Percentiles rank a stretch among this genome's conserved stretches.
phyloP scores from a whole-genome alignment of 1,140 invertebrate genomes.

The Brachystomella parvula region DNA sequence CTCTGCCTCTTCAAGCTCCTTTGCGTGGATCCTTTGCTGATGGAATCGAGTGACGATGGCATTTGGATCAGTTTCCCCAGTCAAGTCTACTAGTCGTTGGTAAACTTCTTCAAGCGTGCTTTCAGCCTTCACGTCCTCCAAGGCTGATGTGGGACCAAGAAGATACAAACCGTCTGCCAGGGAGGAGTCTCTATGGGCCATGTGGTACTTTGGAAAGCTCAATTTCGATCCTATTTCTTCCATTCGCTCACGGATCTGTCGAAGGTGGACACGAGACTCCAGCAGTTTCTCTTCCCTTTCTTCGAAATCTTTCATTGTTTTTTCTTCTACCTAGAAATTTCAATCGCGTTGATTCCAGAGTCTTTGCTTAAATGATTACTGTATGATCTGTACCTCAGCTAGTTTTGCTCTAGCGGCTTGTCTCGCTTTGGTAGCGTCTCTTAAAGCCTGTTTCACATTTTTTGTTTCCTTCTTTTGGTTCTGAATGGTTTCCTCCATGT shows the following conservation, averaged over 20 bases:
- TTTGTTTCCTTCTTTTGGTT: conserved; percentile 26
- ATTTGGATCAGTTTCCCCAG: conserved; percentile 34
- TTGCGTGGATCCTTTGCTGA: conserved; percentile 29
- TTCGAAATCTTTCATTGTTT: conserved; percentile 29
- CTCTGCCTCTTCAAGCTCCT: conserved; percentile 24
- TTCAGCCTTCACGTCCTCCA: conserved; percentile 17
- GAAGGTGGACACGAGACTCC: conserved; percentile 25
- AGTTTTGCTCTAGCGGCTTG: conserved; percentile 17
- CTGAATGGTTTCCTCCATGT: conserved; percentile 19
- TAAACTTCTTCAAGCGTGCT: conserved; percentile 29
- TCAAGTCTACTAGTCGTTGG: conserved; percentile 24
- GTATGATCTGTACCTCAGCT: conserved; percentile 23
- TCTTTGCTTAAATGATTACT: background rate
- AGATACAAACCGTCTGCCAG: conserved; percentile 26
- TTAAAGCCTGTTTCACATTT: conserved; percentile 16
- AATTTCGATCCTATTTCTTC: conserved; percentile 33
- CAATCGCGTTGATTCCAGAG: background rate
- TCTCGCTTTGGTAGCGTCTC: conserved; percentile 25
- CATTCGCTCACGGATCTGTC: conserved; percentile 34
- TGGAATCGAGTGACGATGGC: conserved; percentile 26
- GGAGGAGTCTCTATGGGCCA: conserved; percentile 35
- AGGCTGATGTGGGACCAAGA: background rate
- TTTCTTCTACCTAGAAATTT: conserved; percentile 25
- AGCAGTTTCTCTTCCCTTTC: conserved; percentile 32
- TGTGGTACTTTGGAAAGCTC: conserved; percentile 34